These are phyloP conservation scores for Gymnosoma rotundatum DNA, from an alignment of 2,888 invertebrate species.

Conservation along the genomic window DNA sequence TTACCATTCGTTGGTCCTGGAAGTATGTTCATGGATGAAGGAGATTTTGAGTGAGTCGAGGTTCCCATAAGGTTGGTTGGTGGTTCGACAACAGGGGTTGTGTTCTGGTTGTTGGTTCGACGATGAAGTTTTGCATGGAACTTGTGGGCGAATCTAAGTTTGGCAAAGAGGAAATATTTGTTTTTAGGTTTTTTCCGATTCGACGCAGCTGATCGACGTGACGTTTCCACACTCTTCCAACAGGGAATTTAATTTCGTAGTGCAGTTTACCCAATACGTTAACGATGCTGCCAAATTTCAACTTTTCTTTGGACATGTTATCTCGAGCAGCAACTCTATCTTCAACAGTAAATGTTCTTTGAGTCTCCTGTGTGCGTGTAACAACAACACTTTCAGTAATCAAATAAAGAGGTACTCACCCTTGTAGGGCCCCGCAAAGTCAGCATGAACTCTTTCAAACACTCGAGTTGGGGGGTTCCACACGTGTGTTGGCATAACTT, in stretches of 20 bases:
- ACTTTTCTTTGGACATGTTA: conserved; percentile 60
- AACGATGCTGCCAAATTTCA: conserved; percentile 46
- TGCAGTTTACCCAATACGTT: conserved; percentile 40
- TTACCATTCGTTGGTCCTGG: neutral
- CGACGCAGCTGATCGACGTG: conserved; percentile 48
- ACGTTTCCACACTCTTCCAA: conserved; percentile 53
- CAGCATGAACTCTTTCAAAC: conserved; percentile 71
- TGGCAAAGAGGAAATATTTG: neutral
- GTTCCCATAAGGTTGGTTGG: conserved; percentile 2
- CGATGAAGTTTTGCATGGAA: neutral
- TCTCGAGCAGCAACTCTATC: conserved; percentile 62
- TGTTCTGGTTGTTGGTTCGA: conserved; percentile 8
- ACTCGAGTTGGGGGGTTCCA: conserved; percentile 37
- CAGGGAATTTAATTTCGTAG: conserved; percentile 50
- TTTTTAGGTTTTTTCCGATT: conserved; percentile 11
- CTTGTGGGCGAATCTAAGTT: neutral
- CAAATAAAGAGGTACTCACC: conserved; percentile 28
- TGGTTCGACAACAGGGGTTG: conserved; percentile 13
- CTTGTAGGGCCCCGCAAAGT: conserved; percentile 55
- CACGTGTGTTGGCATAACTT: conserved; percentile 31
- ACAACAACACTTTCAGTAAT: neutral
- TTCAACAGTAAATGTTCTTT: conserved; percentile 17
- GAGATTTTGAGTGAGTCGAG: neutral
- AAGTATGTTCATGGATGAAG: neutral
- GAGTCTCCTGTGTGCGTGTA: neutral